Conservation (phyloP, 1,140 invertebrate species). For the Caenorhabditis briggsae region DNA sequence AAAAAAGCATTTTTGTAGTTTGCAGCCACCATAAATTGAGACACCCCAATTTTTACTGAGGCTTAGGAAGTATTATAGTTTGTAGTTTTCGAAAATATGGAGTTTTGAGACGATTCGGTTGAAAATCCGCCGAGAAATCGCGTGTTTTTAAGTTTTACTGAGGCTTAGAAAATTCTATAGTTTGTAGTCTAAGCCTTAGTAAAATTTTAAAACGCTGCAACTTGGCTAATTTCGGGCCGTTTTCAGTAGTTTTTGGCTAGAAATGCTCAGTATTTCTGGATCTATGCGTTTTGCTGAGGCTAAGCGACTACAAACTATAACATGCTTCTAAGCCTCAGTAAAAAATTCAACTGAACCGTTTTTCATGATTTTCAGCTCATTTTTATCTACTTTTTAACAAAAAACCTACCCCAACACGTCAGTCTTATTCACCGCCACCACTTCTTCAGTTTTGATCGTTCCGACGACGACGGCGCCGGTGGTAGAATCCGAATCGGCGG, state of each 20-base stretch:
- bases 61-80: too few species aligned
- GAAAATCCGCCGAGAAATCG: too few species aligned
- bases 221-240: too few species aligned
- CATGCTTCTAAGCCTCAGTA: background rate
- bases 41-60: too few species aligned
- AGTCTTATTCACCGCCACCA: conserved; percentile 53
- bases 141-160: background rate
- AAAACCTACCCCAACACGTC: conserved; percentile 57
- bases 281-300: background rate
- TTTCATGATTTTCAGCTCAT: background rate
- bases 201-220: too few species aligned
- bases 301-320: background rate
- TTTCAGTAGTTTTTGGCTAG: too few species aligned
- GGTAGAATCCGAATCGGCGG: conserved; percentile 6
- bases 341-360: background rate
- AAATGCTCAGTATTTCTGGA: too few species aligned
- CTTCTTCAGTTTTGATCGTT: conserved; percentile 36
- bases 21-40: too few species aligned
- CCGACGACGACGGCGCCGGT: background rate
- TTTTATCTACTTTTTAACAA: background rate
- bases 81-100: too few species aligned
- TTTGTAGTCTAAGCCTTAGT: too few species aligned
- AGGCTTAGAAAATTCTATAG: background rate
- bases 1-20: too few species aligned
- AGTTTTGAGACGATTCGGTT: too few species aligned